A percentile compares a stretch with the other conserved stretches of the same genome.
phyloP scores from a whole-genome alignment of 2,797 vertebrate genomes.

The Emydoidea blandingii region DNA sequence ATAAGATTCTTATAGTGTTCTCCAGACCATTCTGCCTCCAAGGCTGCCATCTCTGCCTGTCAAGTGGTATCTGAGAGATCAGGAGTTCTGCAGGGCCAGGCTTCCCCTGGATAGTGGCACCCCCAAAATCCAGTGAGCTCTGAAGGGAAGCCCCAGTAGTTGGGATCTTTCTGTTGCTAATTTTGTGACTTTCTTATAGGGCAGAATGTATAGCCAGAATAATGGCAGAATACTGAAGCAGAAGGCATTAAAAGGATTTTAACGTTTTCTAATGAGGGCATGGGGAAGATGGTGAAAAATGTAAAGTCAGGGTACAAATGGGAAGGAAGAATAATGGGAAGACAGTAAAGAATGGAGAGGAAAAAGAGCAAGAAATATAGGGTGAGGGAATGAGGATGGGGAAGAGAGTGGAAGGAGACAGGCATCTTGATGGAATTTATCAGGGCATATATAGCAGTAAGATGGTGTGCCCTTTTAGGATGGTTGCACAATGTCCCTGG shows the following conservation, averaged over 20 bases:
- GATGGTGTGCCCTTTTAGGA: background rate
- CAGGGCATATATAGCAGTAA: background rate
- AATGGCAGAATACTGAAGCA: background rate
- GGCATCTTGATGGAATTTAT: background rate
- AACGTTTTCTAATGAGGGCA: background rate
- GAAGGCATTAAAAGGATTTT: background rate
- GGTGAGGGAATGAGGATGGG: background rate
- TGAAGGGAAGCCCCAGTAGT: background rate
- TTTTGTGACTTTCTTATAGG: background rate
- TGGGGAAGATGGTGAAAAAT: background rate
- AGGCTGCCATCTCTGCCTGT: background rate
- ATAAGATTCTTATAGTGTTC: background rate
- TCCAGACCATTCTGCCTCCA: background rate
- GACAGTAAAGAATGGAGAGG: background rate
- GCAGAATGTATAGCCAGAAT: background rate
- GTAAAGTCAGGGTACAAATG: background rate
- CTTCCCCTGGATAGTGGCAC: background rate
- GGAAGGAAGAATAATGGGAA: background rate
- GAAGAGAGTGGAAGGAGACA: background rate
- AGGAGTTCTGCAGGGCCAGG: background rate
- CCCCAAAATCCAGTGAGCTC: background rate
- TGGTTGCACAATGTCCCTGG: background rate
- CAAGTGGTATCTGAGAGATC: background rate
- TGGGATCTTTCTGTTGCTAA: background rate
- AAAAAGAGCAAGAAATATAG: background rate